A percentile compares a stretch with the other conserved stretches of the same genome.
Evolutionary conservation across 2,113 vertebrate genomes (phyloP).

Genomic region (Alligator sinensis): DNA sequence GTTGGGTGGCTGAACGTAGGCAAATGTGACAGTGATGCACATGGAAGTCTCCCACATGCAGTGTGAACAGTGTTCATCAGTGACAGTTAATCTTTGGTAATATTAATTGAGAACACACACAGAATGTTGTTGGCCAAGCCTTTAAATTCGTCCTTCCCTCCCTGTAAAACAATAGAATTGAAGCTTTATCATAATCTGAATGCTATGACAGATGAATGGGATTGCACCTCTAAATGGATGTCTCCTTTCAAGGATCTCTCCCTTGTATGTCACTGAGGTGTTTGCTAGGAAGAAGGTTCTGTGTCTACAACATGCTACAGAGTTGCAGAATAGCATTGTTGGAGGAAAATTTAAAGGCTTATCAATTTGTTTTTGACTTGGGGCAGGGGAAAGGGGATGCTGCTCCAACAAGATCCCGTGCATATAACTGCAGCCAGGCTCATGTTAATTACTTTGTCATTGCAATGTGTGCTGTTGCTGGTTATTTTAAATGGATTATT

Average conservation of each 20-base stretch:
- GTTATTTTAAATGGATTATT: too few relatives aligned
- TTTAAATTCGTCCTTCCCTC: not conserved
- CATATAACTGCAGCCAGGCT: fast-evolving
- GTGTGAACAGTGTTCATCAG: not conserved
- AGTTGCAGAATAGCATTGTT: too few relatives aligned
- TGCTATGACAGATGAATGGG: not conserved
- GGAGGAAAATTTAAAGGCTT: not conserved
- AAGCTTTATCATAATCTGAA: not conserved
- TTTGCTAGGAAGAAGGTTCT: not conserved
- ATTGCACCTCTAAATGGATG: fast-evolving
- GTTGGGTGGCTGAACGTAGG: not conserved
- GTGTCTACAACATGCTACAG: not conserved
- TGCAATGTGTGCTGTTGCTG: not conserved
- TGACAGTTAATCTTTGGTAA: not conserved
- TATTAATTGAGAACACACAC: fast-evolving
- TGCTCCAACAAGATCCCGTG: fast-evolving
- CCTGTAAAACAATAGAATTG: fast-evolving
- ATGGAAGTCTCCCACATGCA: not conserved
- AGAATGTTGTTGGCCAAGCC: not conserved
- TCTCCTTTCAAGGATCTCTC: not conserved
- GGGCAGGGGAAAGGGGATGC: not conserved
- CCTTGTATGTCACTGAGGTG: too few relatives aligned
- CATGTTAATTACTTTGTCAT: not conserved
- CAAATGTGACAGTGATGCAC: not conserved
- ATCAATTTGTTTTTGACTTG: not conserved